Base-by-base conservation (phyloP, 2,113 vertebrate genomes). In the Phalacrocorax carbo region DNA sequence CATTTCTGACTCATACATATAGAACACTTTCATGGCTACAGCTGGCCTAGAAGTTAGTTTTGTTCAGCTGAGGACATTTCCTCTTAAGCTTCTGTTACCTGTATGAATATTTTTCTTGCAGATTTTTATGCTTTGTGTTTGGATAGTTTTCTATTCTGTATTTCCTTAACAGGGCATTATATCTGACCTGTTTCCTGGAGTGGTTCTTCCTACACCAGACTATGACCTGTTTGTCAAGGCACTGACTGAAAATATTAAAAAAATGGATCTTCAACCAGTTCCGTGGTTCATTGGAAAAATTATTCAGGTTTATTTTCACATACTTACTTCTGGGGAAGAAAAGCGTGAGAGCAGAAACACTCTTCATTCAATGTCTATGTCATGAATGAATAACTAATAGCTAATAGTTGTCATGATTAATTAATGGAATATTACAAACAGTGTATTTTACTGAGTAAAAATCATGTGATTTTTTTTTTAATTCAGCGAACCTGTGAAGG, bases 261-360 rank as follows among this genome's bases (percentile, higher is more conserved):
- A 98, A 86, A 94, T 99, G 95, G 97, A 98, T 70, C 98, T 99
- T 68, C 99, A 99, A 62, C 97, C 99, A 27, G 98, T 99, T 27
- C 98, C 99, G 3, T 99, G 99, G 99, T 99, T 99, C 96, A 99
- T 99, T 92, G 98, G 98, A 48, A 99, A 99, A 97, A 99, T 99
- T 85, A 99, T 99, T 95, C 99, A 99, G 99, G 99, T 99, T 95
- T 76, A 76, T 93, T 80, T 72, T 86, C 48, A 29, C 19, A 38
- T 82, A 46, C 15, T 68, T 66, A 54, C 17, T 68, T 86, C 25
- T 89, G 30, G 38, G 61, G 69, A 75, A 58, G 38, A 88, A 80
- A 93, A 86, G 17, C 16, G 7, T 9, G 10, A 94, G 21, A 91
- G 22, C 27, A 84, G 69, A 92, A 78, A 32, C 25, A 32, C 3